Percentiles rank a stretch among this genome's conserved stretches.
phyloP scores from a whole-genome alignment of 1,140 invertebrate species.

The Drepana arcuata region DNA sequence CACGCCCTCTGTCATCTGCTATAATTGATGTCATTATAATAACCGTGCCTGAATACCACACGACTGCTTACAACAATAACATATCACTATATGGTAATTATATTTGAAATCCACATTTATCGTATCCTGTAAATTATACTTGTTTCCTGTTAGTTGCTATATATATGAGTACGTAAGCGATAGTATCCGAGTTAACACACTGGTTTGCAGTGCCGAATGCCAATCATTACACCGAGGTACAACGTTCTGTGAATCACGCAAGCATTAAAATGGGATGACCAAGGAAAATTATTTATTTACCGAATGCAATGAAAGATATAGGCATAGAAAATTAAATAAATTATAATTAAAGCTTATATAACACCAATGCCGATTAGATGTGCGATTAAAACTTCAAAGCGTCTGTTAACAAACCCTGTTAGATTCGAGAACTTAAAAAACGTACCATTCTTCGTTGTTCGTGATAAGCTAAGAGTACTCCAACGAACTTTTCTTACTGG shows the following conservation, averaged over 20 bases:
- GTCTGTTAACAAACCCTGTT: not conserved
- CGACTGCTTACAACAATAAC: constrained; percentile 15
- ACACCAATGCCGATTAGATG: too few species aligned
- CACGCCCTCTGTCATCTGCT: not conserved
- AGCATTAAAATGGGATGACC: too few species aligned
- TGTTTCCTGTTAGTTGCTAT: constrained; percentile 45
- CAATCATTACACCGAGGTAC: too few species aligned
- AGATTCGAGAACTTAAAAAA: not conserved
- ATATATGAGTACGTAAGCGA: constrained; percentile 21
- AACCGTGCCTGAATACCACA: too few species aligned
- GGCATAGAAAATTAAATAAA: too few species aligned
- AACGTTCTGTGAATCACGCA: too few species aligned
- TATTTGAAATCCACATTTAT: constrained; percentile 50
- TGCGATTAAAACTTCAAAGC: not conserved
- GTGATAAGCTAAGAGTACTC: constrained; percentile 32
- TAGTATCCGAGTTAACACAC: constrained; percentile 18
- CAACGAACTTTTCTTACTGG: constrained; percentile 32
- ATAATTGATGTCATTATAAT: too few species aligned
- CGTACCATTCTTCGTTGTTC: constrained; percentile 4
- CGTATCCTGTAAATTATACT: constrained; percentile 37
- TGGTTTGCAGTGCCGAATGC: too few species aligned
- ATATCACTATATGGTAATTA: constrained; percentile 28
- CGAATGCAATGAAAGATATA: too few species aligned
- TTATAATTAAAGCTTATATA: too few species aligned
- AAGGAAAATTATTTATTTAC: too few species aligned